phyloP scores from a whole-genome alignment of 1,140 invertebrate genomes.

The Macrosteles quadrilineatus region DNA sequence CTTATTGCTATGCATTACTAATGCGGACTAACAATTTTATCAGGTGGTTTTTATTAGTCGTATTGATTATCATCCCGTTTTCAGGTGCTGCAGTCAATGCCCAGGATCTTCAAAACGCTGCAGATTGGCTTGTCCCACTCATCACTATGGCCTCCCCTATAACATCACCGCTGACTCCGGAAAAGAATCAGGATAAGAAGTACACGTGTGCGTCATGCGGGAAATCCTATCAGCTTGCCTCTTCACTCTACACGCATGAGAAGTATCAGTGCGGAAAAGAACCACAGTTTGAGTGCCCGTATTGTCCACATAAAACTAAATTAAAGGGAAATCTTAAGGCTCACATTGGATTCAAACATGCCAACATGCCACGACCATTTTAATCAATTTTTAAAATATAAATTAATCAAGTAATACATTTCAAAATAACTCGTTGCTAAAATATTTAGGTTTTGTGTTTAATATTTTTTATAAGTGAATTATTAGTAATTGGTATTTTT shows the following conservation, averaged over 20 bases:
- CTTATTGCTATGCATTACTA: no score
- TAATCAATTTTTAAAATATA: no score
- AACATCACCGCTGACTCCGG: not conserved
- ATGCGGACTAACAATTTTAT: no score
- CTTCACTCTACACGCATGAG: constrained; percentile 34
- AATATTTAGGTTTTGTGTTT: no score
- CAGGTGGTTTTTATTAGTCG: no score
- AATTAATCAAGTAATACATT: no score
- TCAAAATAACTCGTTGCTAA: no score
- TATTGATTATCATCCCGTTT: not conserved
- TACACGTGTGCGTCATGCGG: constrained; percentile 22
- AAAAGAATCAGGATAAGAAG: constrained; percentile 9
- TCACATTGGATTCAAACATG: constrained; percentile 45
- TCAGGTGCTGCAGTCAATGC: constrained; percentile 3
- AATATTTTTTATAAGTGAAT: no score
- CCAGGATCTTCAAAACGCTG: constrained; percentile 1
- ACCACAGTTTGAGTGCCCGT: constrained; percentile 58
- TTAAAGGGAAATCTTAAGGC: constrained; percentile 58
- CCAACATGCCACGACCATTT: constrained; percentile 30
- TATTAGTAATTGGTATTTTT: no score
- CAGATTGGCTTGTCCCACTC: constrained; percentile 18
- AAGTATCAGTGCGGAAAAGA: constrained; percentile 57
- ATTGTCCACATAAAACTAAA: constrained; percentile 59
- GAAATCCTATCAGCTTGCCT: constrained; percentile 25
- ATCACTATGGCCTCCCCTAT: constrained; percentile 20